A percentile compares a stretch with the other conserved stretches of the same genome.
These are phyloP conservation scores for Tuta absoluta DNA, from an alignment of 2,888 invertebrate species.

Conservation along the genomic window DNA sequence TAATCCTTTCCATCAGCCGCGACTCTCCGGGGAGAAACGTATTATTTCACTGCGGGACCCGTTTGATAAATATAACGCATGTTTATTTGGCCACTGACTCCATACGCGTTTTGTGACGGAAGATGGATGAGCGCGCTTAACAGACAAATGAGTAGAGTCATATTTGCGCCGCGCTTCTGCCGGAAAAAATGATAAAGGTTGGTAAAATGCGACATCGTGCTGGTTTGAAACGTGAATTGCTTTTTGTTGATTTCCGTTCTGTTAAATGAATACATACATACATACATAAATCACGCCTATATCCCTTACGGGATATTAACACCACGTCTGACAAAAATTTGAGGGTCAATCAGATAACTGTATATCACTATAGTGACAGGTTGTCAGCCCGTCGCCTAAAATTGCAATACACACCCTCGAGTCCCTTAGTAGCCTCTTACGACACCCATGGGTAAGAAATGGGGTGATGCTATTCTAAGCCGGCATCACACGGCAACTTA, in stretches of 20 bases:
- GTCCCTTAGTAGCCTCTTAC: no score
- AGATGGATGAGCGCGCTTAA: constrained; percentile 52
- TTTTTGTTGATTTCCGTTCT: neutral
- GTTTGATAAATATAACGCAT: constrained; percentile 50
- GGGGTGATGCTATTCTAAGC: no score
- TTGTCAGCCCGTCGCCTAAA: no score
- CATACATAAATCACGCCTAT: no score
- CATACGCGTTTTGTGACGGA: constrained; percentile 47
- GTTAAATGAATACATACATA: neutral
- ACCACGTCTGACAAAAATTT: no score
- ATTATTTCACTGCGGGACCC: constrained; percentile 25
- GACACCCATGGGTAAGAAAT: no score
- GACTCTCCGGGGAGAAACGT: constrained; percentile 20
- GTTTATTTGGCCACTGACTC: constrained; percentile 55
- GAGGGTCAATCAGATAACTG: no score
- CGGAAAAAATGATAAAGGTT: constrained; percentile 37
- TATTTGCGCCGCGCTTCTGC: constrained; percentile 31
- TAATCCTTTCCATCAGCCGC: constrained; percentile 24
- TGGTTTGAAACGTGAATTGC: constrained; percentile 5
- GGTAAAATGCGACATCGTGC: constrained; percentile 4
- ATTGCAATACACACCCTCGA: no score
- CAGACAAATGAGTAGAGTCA: constrained; percentile 44
- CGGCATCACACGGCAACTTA: no score
- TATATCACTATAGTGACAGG: no score
- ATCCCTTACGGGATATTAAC: no score